Evolutionary conservation across 2,888 invertebrate genomes (phyloP), one percentile per base, ranked within the genome.

Genomic region (Idaea straminata): DNA sequence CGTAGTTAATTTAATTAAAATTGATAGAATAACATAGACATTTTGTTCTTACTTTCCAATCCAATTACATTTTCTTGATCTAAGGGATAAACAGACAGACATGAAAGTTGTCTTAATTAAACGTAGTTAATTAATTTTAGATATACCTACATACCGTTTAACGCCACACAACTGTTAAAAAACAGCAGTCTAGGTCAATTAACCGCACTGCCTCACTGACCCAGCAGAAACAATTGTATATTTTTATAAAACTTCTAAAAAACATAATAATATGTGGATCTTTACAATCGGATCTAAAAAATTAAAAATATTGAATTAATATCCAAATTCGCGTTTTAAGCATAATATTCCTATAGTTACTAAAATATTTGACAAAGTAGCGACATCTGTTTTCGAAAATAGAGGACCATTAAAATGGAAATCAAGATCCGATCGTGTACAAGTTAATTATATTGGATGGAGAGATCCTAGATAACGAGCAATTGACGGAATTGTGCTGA

Each of bases 371-470:
- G 13, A 7, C 47, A 47, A 47, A 7, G 47, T 47, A 47, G 13
- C 10, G 47, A 47, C 47, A 47, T 47, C 62, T 61, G 63, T 61
- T 64, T 62, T 4, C n/a, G 59, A 63, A 10, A 38, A 35, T 25
- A 35, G 15, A 7, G 6, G 38, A 47, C 36, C 66, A 71, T 76
- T 75, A 78, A 77, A 78, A 74, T 69, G 66, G 69, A 71, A 72
- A 74, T 78, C 79, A 77, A 80, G 81, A 77, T 82, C 85, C 83
- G 85, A 85, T 85, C 84, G 82, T 79, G 69, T 77, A 81, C 81
- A 78, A 82, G 82, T 85, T 85, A 85, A 87, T 86, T 87, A 85
- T 83, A 84, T 82, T 77, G 80, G 47, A 75, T 72, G 80, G 77
- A 74, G 77, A 69, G 73, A 77, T 77, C 69, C 71, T 70, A 65